Conservation (phyloP, 2,888 invertebrate species). For the Agrypnus murinus region DNA sequence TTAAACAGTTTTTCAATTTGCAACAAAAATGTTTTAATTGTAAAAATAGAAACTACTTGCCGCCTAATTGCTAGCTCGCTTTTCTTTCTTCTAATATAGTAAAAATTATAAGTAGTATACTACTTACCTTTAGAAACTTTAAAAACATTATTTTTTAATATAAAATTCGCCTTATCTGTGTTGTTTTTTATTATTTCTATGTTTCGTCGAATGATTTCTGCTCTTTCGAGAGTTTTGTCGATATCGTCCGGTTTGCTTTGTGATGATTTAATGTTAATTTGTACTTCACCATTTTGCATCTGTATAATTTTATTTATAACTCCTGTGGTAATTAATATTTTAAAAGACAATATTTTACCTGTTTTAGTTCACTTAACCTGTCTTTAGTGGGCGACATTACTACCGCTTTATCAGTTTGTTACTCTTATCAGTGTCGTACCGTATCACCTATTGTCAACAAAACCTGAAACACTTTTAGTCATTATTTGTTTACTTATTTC, state of each 20-base stretch:
- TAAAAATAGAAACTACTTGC: too few species aligned
- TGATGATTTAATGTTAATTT: not conserved
- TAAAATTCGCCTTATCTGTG: conserved; percentile 67
- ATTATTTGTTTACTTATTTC: not conserved
- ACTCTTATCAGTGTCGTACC: conserved; percentile 5
- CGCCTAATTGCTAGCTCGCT: too few species aligned
- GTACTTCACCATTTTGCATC: conserved; percentile 29
- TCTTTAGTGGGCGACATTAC: conserved; percentile 42
- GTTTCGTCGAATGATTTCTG: conserved; percentile 71
- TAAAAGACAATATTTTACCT: conserved; percentile 33
- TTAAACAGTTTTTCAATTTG: too few species aligned
- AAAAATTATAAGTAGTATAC: not conserved
- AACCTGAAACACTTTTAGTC: not conserved
- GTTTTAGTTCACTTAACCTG: conserved; percentile 40
- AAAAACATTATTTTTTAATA: conserved; percentile 41
- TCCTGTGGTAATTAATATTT: not conserved
- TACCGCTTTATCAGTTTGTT: conserved; percentile 14
- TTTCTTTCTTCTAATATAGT: too few species aligned
- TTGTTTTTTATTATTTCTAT: conserved; percentile 72
- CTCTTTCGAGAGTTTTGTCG: conserved; percentile 59
- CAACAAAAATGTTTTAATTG: too few species aligned
- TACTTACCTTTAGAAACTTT: conserved; percentile 47
- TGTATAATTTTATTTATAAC: not conserved
- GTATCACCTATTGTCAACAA: not conserved
- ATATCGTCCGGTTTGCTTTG: conserved; percentile 47